Percentiles rank a stretch among this genome's conserved stretches.
These are phyloP conservation scores for Xenopus laevis DNA, from an alignment of 2,113 vertebrate species.

Conservation along the genomic window DNA sequence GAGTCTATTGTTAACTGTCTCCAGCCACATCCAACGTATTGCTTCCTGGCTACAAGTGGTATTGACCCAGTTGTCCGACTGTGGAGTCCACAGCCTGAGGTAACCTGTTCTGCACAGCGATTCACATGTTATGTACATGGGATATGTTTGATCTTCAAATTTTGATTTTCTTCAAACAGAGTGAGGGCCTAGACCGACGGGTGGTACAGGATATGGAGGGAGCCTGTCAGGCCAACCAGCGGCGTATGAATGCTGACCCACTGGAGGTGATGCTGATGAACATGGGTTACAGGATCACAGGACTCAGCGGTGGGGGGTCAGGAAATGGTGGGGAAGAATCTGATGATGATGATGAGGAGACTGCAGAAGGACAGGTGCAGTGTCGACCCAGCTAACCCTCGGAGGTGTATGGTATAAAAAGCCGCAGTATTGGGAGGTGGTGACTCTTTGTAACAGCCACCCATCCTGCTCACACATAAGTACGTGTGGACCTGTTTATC, in stretches of 20 bases:
- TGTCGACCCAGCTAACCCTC: constrained; percentile 89
- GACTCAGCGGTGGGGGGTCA: constrained; percentile 75
- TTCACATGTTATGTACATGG: no score
- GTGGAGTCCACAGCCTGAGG: constrained; percentile 95
- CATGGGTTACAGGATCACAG: constrained; percentile 97
- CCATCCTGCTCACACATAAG: constrained; percentile 2
- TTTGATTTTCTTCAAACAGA: constrained; percentile 59
- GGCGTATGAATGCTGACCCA: constrained; percentile 93
- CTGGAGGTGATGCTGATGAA: constrained; percentile 97
- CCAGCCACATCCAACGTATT: constrained; percentile 95
- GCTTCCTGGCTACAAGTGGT: constrained; percentile 94
- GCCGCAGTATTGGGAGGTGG: neutral
- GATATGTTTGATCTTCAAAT: no score
- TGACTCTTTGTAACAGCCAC: constrained; percentile 2
- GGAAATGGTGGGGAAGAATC: constrained; percentile 76
- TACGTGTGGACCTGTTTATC: constrained; percentile 13
- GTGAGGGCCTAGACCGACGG: constrained; percentile 80
- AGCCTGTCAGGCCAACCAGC: constrained; percentile 93
- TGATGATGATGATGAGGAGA: constrained; percentile 92
- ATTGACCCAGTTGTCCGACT: constrained; percentile 94
- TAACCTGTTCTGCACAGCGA: constrained; percentile 49
- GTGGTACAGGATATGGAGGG: constrained; percentile 97
- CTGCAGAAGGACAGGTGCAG: constrained; percentile 92
- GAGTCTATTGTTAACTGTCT: constrained; percentile 98
- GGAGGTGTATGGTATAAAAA: neutral